Base-by-base conservation (phyloP, 2,797 vertebrate genomes). In the Orientallactaga sibirica region DNA sequence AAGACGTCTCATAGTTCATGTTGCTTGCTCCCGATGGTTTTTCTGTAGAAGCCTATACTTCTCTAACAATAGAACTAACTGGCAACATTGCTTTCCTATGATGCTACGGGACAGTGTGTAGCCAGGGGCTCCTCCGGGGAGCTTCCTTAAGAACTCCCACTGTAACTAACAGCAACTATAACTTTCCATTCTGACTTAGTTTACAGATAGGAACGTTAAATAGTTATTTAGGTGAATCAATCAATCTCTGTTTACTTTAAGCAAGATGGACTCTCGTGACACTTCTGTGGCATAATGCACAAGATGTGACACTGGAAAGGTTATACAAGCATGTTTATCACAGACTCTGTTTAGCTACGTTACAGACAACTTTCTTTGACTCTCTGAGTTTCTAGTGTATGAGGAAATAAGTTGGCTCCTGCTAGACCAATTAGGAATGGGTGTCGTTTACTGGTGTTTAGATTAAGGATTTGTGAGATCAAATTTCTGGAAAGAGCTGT, bases 391-490 rank as follows among this genome's bases (percentile, higher is more conserved):
- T 94, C 86, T 96, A 61, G 73, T 75, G 58, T 52, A 81, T 94
- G 94, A 97, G 87, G 94, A 94, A 93, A 95, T 96, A 81, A 96
- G 88, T 66, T 93, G 73, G 95, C 71, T 85, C 2, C 29, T 78
- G 79, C 66, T 73, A 92, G 1, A 90, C 24, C 89, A 83, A 92
- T 77, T 86, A 90, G 90, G 43, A 90, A 92, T 85, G 70, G 64
- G 61, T 74, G 11, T 15, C 43, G 27, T 96, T 94, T 94, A 79
- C 89, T 93, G 67, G 20, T 86, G 93, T 92, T 96, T 94, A 95
- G 61, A 82, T 22, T 55, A 91, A 91, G 58, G 20, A 76, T 79
- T 82, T 85, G 14, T 83, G 52, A 66, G 88, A 85, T 96, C 96
- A 95, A 58, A 41, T 95, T 95, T 87, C 82, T 81, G 88, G 71